Percentiles rank a stretch among this genome's conserved stretches.
Evolutionary conservation across 2,888 invertebrate species (phyloP).

Genomic region (Papilio protenor): DNA sequence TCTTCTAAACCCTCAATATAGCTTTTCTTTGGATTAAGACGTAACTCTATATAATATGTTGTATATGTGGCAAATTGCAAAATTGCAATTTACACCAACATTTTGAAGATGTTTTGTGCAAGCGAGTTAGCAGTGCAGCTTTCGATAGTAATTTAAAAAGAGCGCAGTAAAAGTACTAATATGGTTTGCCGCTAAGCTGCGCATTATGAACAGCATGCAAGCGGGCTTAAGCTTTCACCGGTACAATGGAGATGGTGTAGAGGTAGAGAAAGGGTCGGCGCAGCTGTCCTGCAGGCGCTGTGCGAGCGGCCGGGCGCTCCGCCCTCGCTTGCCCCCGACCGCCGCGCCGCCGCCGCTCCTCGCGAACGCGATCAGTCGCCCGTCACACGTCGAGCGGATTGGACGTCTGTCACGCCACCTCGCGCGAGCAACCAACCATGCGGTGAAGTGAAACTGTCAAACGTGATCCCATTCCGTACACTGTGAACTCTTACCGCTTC

Average conservation of each 20-base stretch:
- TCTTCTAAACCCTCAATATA: background rate
- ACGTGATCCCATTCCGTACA: conserved; percentile 74
- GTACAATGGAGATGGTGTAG: conserved; percentile 64
- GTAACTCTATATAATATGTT: background rate
- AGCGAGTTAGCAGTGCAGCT: conserved; percentile 3
- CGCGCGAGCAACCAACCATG: conserved; percentile 75
- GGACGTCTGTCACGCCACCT: conserved; percentile 68
- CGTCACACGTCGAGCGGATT: conserved; percentile 71
- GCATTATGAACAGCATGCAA: conserved; percentile 39
- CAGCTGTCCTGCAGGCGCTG: conserved; percentile 79
- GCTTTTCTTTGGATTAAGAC: background rate
- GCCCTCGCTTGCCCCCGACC: conserved; percentile 73
- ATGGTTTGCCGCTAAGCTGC: conserved; percentile 63
- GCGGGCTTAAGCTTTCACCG: conserved; percentile 69
- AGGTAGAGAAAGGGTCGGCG: conserved; percentile 79
- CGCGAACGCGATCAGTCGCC: conserved; percentile 65
- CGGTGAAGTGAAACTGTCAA: conserved; percentile 84
- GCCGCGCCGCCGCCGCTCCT: conserved; percentile 40
- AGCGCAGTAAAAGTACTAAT: conserved; percentile 66
- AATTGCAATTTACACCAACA: background rate
- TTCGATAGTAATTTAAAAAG: conserved; percentile 47
- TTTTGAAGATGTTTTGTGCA: background rate
- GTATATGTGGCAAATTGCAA: background rate
- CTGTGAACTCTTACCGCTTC: conserved; percentile 63
- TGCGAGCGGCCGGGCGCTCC: conserved; percentile 65